Evolutionary conservation across 2,888 invertebrate species (phyloP).

Genomic region (Rutpela maculata): DNA sequence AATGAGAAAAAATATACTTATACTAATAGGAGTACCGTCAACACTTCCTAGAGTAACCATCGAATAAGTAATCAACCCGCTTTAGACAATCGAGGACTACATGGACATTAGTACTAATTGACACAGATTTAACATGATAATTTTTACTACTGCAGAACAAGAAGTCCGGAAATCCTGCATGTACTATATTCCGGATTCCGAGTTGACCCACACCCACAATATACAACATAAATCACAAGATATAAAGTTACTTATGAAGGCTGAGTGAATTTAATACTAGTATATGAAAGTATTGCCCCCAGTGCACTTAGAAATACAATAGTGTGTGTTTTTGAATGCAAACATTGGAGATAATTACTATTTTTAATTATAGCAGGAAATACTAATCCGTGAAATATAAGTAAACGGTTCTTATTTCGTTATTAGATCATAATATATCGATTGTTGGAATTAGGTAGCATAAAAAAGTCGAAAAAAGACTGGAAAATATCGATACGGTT

Average conservation of each 20-base stretch:
- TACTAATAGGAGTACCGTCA: neutral
- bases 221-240: conserved; percentile 11
- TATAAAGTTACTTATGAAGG: conserved; percentile 5
- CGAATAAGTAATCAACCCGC: neutral
- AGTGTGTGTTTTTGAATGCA: neutral
- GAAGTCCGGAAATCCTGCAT: conserved; percentile 11
- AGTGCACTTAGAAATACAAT: conserved; percentile 6
- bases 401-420: neutral
- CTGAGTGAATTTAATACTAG: neutral
- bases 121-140: neutral
- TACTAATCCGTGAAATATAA: neutral
- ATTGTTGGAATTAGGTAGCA: neutral
- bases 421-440: neutral
- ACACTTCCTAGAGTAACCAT: neutral
- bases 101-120: neutral
- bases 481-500: no score
- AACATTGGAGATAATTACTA: neutral
- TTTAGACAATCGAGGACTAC: neutral
- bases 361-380: neutral
- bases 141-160: conserved; percentile 6
- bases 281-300: conserved; percentile 25
- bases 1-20: neutral
- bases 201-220: conserved; percentile 19
- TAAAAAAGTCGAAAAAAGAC: no score
- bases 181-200: conserved; percentile 7